Conservation (phyloP, 2,888 invertebrate genomes). For the Leistus spinibarbis region DNA sequence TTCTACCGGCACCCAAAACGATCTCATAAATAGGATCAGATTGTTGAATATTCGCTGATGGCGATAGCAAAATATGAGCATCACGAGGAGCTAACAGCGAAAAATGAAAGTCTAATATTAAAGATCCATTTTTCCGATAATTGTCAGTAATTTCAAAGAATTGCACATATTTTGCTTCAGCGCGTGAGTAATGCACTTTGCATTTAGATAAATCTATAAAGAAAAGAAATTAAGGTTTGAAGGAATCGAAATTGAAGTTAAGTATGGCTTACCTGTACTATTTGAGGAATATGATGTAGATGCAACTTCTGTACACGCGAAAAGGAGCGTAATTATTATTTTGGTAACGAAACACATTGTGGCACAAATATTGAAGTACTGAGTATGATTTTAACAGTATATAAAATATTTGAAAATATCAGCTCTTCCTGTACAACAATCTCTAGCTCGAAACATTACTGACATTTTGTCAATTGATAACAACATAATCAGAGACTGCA, state of each 20-base stretch:
- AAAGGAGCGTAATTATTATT: conserved; percentile 1
- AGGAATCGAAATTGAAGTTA: neutral
- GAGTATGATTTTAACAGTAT: neutral
- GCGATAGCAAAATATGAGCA: conserved; percentile 71
- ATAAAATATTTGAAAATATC: neutral
- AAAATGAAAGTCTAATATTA: conserved; percentile 65
- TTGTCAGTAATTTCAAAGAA: conserved; percentile 60
- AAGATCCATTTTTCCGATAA: conserved; percentile 17
- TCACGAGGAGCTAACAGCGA: conserved; percentile 70
- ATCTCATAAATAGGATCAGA: conserved; percentile 71
- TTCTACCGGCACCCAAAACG: conserved; percentile 74
- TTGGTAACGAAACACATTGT: neutral
- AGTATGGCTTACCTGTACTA: neutral
- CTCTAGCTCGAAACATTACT: neutral
- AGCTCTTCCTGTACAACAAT: neutral
- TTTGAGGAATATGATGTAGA: neutral
- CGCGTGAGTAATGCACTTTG: conserved; percentile 61
- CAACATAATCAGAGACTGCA: neutral
- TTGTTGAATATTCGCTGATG: conserved; percentile 57
- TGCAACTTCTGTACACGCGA: neutral
- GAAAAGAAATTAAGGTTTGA: neutral
- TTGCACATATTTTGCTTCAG: conserved; percentile 64
- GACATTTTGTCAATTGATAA: neutral
- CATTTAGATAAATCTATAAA: conserved; percentile 57
- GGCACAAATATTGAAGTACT: neutral